Base-by-base conservation (phyloP, 2,797 vertebrate genomes). In the Amblyraja radiata region DNA sequence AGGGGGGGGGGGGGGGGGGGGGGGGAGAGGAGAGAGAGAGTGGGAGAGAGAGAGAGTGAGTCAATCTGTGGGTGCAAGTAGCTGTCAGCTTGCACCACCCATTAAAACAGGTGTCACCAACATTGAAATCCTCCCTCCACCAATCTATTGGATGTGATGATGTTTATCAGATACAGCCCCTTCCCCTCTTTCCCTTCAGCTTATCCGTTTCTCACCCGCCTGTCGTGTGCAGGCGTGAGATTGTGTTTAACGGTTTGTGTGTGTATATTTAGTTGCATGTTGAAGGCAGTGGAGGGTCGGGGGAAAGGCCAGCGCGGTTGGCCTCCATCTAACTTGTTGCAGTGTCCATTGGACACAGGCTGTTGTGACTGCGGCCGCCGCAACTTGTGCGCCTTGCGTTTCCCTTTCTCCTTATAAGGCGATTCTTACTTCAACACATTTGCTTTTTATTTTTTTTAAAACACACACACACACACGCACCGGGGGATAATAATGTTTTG, bases 291-390 rank as follows among this genome's bases (percentile, higher is more conserved):
- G 39, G 39, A 46, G 54, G 1, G 54, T 54, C 4, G 11, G 13
- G 61, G 16, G 2, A 0, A 9, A 65, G 84, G 16, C 80, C 39
- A 46, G 39, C 39, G 32, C 39, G 39, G 39, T 46, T 46, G 39
- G 39, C 39, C 39, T 2, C 39, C 39, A 46, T 46, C 39, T 46
- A 46, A 46, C 61, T 88, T 88, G 84, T 88, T 88, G 65, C 84
- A 32, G 84, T 65, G 2, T 88, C 61, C 65, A 1, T 68, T 32
- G 61, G 84, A 16, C 83, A 86, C 83, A 11, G 28, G 28, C 61
- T 88, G n/a, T n/a, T 88, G 63, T 65, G 84, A 88, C 84, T 88
- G 84, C 84, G 21, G 84, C 1, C 63, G 65, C 36, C 21, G 84
- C 84, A 88, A 32, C 18, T 18, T 86, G 74, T 78, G 32, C 36